Conservation (phyloP, 2,113 vertebrate species). For the Telmatochromis sp. region DNA sequence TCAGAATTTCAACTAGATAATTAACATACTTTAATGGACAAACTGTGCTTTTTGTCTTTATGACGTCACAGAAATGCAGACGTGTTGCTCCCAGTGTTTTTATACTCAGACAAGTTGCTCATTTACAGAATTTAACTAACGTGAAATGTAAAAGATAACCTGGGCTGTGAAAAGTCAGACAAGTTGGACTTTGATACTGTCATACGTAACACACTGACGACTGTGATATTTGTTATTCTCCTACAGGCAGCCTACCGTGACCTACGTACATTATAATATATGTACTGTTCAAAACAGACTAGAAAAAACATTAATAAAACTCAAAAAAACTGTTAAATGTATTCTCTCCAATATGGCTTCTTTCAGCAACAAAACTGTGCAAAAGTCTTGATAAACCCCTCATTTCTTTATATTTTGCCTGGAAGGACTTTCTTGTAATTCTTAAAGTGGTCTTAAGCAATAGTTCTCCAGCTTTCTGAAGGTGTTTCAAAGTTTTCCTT, state of each 20-base stretch:
- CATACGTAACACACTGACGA: not conserved
- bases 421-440: not conserved
- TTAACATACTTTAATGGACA: not conserved
- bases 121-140: not conserved
- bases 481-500: not conserved
- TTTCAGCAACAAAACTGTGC: not conserved
- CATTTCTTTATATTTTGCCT: not conserved
- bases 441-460: not conserved
- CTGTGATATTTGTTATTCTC: not conserved
- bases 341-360: not conserved
- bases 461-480: not conserved
- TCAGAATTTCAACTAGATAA: not conserved
- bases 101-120: not conserved
- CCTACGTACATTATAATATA: not conserved
- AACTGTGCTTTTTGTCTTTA: not conserved
- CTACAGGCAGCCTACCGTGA: not conserved
- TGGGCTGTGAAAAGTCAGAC: not conserved
- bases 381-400: not conserved
- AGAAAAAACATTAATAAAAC: not conserved
- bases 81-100: not conserved
- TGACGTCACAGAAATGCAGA: not conserved
- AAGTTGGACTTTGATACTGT: not conserved
- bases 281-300: not conserved
- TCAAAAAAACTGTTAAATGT: not conserved
- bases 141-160: not conserved